Evolutionary conservation across 1,140 invertebrate species (phyloP), one percentile per base, ranked within the genome.

Genomic region (Drosophila parvula): DNA sequence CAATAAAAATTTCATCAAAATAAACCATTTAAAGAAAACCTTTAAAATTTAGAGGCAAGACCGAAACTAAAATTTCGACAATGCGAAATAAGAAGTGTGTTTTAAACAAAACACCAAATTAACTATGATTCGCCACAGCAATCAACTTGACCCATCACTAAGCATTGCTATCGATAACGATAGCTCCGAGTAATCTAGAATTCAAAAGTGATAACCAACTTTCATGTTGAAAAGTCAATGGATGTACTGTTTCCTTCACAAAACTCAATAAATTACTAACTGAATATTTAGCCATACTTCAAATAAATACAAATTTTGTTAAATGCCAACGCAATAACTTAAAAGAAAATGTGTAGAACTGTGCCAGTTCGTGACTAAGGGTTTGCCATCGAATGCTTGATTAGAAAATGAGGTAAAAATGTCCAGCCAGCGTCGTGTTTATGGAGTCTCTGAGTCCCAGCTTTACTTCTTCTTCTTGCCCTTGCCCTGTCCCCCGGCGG

Each of bases 401-500:
- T 71, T 71, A 71, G 36, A 41, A 38, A 22, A 53, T 48, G 74
- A 68, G 74, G 74, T 67, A 77, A 77, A 73, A 78, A 45, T 53
- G 75, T 57, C 64, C 53, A 70, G 67, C 40, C 18, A 30, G 41
- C 22, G 38, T 43, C 22, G 18, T 41, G 34, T 32, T 36, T 16
- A 45, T 28, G 32, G 34, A 47, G 36, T 18, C n/a, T 43, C 11
- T 12, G 18, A 2, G 30, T 32, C 4, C 14, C 18, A n/a, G 14
- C 5, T 41, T 59, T 71, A 86, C 73, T 86, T 89, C 34, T 93
- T 93, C 74, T 93, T 93, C 69, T 93, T 93, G 28, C 92, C 92
- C 58, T 93, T 93, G 38, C 91, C 85, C 55, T 84, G 88, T 5
- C 76, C 41, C 27, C 69, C 64, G 40, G 90, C 71, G 22, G 81